Conservation (phyloP, 64 coral and sea anemone species). For the Pocillopora damicornis region DNA sequence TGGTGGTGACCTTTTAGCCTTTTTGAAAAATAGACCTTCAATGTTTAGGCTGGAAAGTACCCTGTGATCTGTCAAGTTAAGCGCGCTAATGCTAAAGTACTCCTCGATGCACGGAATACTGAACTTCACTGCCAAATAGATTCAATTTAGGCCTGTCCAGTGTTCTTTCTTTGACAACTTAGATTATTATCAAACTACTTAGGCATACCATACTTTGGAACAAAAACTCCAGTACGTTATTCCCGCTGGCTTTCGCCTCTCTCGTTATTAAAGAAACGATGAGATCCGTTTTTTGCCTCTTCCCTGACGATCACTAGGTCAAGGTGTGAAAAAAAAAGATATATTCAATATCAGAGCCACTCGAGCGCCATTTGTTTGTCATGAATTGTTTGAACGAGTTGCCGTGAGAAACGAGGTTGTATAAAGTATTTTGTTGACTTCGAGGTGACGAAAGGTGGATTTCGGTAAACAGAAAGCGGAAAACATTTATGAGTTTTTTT, state of each 20-base stretch:
- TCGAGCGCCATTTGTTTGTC: neutral
- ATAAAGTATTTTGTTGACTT: constrained; percentile 12
- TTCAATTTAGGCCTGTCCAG: neutral
- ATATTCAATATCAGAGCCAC: constrained; percentile 6
- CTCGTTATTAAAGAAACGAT: neutral
- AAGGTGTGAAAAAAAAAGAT: neutral
- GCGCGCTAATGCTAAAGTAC: neutral
- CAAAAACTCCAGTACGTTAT: neutral
- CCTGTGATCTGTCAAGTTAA: neutral
- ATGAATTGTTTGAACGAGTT: neutral
- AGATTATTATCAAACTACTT: neutral
- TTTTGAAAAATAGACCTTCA: neutral
- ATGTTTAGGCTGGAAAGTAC: neutral
- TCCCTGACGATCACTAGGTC: neutral
- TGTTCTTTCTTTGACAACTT: neutral
- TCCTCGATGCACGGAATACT: neutral
- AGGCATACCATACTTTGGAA: neutral
- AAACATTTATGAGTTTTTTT: constrained; percentile 13
- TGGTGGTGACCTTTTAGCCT: constrained; percentile 18
- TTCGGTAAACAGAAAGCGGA: constrained; percentile 16
- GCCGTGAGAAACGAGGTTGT: neutral
- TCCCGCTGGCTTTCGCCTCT: neutral
- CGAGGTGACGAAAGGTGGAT: constrained; percentile 10
- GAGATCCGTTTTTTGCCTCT: neutral
- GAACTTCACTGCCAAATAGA: neutral